Evolutionary conservation across 1,140 invertebrate species (phyloP), one percentile per base, ranked within the genome.

Genomic region (Drosophila kepulauana): DNA sequence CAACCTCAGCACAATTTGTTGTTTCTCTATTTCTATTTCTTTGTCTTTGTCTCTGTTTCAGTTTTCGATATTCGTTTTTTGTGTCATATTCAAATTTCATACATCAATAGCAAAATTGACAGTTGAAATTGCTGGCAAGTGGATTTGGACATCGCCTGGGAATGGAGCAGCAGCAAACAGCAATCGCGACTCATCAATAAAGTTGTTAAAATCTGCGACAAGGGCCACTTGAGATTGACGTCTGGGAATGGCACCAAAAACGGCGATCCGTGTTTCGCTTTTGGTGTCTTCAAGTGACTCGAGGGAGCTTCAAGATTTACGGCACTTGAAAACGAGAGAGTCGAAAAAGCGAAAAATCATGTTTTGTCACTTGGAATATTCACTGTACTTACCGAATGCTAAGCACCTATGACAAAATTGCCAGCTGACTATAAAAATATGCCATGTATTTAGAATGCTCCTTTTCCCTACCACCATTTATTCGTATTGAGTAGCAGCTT

Each of bases 181-280:
- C 20, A 51, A 10, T 15, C 25, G 35, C 41, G 56, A 48, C 20
- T 76, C 67, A 75, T 84, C 80, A 80, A 88, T 88, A 71, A 88
- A 88, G 84, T 81, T 81, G 84, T 88, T 88, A 84, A 88, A 88
- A 84, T 75, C 78, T 48, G 74, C 85, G 85, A 82, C 85, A 84
- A 89, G 85, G 79, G 85, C 77, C 84, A 75, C 84, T 88, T 72
- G 70, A 88, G 79, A 76, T 75, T 80, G 79, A 78, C 79, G 66
- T 46, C 66, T 71, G 56, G n/a, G 58, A 62, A 51, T 69, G 61
- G 51, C 15, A 46, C 45, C 33, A 35, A 46, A 30, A 25, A 43
- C 25, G 56, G 13, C 25, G 43, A 28, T 16, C 15, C 15, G 35
- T 48, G 54, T 57, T 48, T 35, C 15, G n/a, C 43, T 45, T 62